Percentiles rank a stretch among this genome's conserved stretches.
phyloP scores from a whole-genome alignment of 2,113 vertebrate genomes.

The Cairina moschata region DNA sequence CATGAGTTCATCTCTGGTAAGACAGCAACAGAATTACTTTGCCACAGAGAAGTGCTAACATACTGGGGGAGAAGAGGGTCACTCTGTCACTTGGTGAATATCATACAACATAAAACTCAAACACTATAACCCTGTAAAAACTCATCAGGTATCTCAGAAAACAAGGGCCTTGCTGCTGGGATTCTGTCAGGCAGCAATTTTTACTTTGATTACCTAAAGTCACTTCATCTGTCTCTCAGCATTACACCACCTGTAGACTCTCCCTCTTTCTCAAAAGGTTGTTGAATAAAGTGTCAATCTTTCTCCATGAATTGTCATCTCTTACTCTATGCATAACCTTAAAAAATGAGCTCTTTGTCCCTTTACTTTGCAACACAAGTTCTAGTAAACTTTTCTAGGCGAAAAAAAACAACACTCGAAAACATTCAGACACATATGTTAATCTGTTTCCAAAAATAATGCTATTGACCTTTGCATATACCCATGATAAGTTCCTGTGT shows the following conservation, averaged over 20 bases:
- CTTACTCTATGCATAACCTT: background rate
- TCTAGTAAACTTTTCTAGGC: background rate
- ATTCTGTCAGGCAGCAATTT: constrained; percentile 70
- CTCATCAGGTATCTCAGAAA: constrained; percentile 67
- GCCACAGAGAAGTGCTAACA: constrained; percentile 70
- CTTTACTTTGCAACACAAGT: background rate
- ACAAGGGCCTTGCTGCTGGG: constrained; percentile 48
- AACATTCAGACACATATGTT: background rate
- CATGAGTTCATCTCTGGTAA: constrained; percentile 71
- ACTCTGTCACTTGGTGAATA: constrained; percentile 54
- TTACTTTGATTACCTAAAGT: constrained; percentile 72
- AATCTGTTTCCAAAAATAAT: background rate
- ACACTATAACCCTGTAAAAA: constrained; percentile 51
- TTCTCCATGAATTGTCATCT: background rate
- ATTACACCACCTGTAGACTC: constrained; percentile 36
- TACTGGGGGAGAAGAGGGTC: constrained; percentile 63
- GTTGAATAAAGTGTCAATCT: constrained; percentile 43
- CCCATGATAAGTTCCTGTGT: background rate
- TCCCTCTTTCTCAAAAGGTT: constrained; percentile 37
- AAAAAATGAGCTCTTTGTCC: background rate
- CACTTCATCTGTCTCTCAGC: constrained; percentile 65
- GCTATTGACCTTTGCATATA: background rate
- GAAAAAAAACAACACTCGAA: background rate
- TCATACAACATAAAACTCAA: constrained; percentile 62
- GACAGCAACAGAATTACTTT: constrained; percentile 75